A percentile compares a stretch with the other conserved stretches of the same genome.
phyloP scores from a whole-genome alignment of 2,113 vertebrate genomes.

The Brachypteracias leptosomus region DNA sequence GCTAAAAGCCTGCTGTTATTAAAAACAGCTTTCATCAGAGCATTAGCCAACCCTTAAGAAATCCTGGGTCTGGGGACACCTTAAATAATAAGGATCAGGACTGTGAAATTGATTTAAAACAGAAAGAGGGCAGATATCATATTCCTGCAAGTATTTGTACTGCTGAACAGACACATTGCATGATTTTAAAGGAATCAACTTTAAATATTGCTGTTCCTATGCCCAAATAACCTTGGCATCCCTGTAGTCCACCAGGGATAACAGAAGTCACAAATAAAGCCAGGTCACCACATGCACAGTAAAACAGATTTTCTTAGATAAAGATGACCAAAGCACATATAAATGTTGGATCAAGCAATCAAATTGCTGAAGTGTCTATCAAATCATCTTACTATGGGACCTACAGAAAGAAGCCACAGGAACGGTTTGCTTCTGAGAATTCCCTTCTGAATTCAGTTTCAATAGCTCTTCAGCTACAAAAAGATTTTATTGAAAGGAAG shows the following conservation, averaged over 20 bases:
- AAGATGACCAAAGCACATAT: neutral
- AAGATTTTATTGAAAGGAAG: conserved; percentile 19
- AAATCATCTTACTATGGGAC: neutral
- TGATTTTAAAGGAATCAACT: neutral
- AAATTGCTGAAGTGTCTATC: neutral
- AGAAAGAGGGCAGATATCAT: neutral
- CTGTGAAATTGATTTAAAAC: conserved; percentile 28
- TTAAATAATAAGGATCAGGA: neutral
- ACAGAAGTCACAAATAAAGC: neutral
- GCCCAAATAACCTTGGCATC: neutral
- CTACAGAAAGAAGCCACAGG: conserved; percentile 7
- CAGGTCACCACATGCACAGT: neutral
- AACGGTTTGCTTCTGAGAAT: conserved; percentile 8
- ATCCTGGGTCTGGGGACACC: neutral
- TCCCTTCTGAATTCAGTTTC: conserved; percentile 33
- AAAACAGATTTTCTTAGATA: neutral
- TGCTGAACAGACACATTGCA: neutral
- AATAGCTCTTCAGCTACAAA: conserved; percentile 31
- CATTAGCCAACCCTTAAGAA: neutral
- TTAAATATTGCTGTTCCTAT: neutral
- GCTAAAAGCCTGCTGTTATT: neutral
- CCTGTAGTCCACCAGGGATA: neutral
- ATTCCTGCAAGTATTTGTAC: neutral
- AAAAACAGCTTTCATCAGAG: neutral
- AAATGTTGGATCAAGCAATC: neutral